These are phyloP conservation scores for Dysmachus trigonus DNA, from an alignment of 2,888 invertebrate species.

Conservation along the genomic window DNA sequence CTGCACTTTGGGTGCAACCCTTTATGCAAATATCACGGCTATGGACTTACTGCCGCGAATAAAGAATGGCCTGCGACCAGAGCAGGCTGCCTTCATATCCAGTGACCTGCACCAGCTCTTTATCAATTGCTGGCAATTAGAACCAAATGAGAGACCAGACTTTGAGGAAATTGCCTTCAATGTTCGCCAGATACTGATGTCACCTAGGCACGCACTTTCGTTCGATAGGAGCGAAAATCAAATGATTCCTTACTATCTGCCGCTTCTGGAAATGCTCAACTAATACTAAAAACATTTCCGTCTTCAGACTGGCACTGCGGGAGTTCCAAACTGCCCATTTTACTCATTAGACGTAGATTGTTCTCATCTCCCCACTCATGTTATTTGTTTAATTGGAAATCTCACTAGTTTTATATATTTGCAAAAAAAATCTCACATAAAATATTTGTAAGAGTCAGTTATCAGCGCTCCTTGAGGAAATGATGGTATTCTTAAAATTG, in stretches of 20 bases:
- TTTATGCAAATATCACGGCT: constrained; percentile 74
- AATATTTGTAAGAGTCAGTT: background rate
- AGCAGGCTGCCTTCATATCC: constrained; percentile 77
- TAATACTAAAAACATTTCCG: constrained; percentile 44
- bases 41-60: constrained; percentile 76
- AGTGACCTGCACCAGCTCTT: constrained; percentile 84
- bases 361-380: background rate
- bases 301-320: background rate
- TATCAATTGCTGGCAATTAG: constrained; percentile 85
- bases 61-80: constrained; percentile 75
- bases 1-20: constrained; percentile 80
- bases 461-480: background rate
- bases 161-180: constrained; percentile 71
- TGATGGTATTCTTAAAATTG: background rate
- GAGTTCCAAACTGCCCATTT: background rate
- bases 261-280: constrained; percentile 60
- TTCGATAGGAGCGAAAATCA: constrained; percentile 58
- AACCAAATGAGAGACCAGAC: constrained; percentile 80
- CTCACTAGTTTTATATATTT: background rate
- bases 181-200: constrained; percentile 62
- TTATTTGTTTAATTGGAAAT: background rate
- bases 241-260: constrained; percentile 61
- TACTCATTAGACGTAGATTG: background rate
- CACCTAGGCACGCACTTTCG: constrained; percentile 60
- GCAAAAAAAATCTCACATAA: background rate